A percentile compares a stretch with the other conserved stretches of the same genome.
Conservation (phyloP, 2,888 invertebrate genomes). For the Ornithoptera priamus region DNA sequence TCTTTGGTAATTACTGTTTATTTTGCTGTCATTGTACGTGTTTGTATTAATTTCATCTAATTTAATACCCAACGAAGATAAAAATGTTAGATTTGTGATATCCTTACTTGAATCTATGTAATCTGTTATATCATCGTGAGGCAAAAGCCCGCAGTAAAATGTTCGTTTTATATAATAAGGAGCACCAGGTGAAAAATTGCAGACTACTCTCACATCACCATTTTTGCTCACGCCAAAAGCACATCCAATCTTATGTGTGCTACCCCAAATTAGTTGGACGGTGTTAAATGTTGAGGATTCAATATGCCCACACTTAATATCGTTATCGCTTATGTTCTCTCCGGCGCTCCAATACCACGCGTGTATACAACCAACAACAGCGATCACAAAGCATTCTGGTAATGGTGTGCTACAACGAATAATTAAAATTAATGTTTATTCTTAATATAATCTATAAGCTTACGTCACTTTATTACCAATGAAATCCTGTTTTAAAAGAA, state of each 20-base stretch:
- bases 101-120: constrained; percentile 31
- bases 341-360: constrained; percentile 65
- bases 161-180: constrained; percentile 53
- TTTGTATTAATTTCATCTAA: constrained; percentile 32
- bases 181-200: constrained; percentile 70
- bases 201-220: constrained; percentile 62
- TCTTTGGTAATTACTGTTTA: neutral
- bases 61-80: constrained; percentile 45
- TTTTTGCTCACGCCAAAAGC: constrained; percentile 51
- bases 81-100: constrained; percentile 40
- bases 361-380: constrained; percentile 65
- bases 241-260: constrained; percentile 67
- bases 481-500: constrained; percentile 36
- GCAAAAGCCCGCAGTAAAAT: constrained; percentile 61
- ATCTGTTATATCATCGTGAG: constrained; percentile 42
- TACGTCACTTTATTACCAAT: constrained; percentile 48
- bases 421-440: constrained; percentile 7
- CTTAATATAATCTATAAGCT: neutral
- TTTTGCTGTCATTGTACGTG: constrained; percentile 2
- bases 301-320: constrained; percentile 61
- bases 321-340: constrained; percentile 45
- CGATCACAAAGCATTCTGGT: constrained; percentile 59
- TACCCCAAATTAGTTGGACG: constrained; percentile 65
- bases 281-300: constrained; percentile 53
- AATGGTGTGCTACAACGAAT: constrained; percentile 54